Base-by-base conservation (phyloP, 2,888 invertebrate genomes). In the Cremastobaeus sp. region DNA sequence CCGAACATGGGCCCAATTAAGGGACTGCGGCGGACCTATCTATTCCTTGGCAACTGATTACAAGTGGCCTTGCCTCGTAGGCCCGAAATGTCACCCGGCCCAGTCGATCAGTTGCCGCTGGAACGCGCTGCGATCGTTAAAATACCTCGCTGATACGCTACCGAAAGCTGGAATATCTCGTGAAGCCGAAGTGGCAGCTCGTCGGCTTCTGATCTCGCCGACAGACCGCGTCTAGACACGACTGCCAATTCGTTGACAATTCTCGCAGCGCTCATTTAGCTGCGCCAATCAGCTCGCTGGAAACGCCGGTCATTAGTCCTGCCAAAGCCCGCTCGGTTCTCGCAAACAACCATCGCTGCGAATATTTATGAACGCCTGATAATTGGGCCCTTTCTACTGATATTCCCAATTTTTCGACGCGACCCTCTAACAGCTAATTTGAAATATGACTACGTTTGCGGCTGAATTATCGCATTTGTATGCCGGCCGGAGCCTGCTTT, bases 1-100 rank as follows among this genome's bases (percentile, higher is more conserved):
- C 76, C 79, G 79, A 84, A 87, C 86, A 85, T 73, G 82, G 81
- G 79, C 78, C 86, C 86, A 85, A 86, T 86, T 86, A 86, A 87
- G 84, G 80, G 78, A 74, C 66, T 74, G 76, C 60, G 39, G 69
- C 64, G 70, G 69, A 21, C 74, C 78, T 66, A 81, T 82, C 82
- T 81, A 82, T 82, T 81, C 78, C 55, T 4, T 70, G 59, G 28
- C 62, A 70, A 76, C 64, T 43, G 75, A 75, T 72, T 77, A 65
- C 75, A 69, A 69, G 60, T 68, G 76, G 50, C 57, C 52, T 71
- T 75, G 68, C 43, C 34, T 17, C 76, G 39, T 77, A 39, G 77
- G 62, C 72, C 81, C 73, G 82, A 84, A 84, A 82, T 82, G 82
- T 85, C 86, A 83, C 78, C 68, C 76, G 62, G 79, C 77, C 76